Conservation (phyloP, 2,797 vertebrate genomes). For the Oophaga sylvatica region DNA sequence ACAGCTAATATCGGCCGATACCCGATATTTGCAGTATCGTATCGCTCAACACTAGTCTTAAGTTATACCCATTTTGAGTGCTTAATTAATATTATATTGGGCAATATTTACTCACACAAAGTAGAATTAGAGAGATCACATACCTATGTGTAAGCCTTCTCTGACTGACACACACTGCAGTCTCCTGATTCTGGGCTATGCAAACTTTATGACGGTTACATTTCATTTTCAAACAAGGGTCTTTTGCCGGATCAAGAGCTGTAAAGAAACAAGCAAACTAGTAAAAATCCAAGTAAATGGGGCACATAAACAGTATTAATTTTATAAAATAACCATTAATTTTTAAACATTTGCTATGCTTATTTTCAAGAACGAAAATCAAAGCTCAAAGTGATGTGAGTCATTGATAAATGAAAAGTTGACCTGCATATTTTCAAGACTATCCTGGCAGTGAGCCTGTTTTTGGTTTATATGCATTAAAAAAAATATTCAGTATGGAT, state of each 20-base stretch:
- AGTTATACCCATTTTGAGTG: too few species aligned
- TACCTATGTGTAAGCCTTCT: constrained; percentile 88
- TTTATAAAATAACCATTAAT: not conserved
- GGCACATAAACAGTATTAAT: not conserved
- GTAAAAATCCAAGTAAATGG: not conserved
- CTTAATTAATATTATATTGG: not conserved
- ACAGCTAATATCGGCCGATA: too few species aligned
- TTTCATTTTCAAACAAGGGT: constrained; percentile 95
- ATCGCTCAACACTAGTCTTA: too few species aligned
- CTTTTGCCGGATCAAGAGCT: constrained; percentile 91
- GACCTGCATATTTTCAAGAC: not conserved
- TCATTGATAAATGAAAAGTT: not conserved
- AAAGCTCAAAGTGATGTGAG: not conserved
- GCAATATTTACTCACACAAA: not conserved
- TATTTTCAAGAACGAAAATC: not conserved
- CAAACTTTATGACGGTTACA: constrained; percentile 95
- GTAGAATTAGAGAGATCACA: constrained; percentile 16
- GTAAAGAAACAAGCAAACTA: constrained; percentile 62
- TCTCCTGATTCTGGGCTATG: constrained; percentile 87
- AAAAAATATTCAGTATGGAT: not conserved
- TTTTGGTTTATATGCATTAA: not conserved
- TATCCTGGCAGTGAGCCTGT: not conserved
- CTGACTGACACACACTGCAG: constrained; percentile 90
- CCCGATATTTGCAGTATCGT: too few species aligned
- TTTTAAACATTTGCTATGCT: not conserved